phyloP scores from a whole-genome alignment of 2,113 vertebrate genomes.

The Periophthalmus modestus region DNA sequence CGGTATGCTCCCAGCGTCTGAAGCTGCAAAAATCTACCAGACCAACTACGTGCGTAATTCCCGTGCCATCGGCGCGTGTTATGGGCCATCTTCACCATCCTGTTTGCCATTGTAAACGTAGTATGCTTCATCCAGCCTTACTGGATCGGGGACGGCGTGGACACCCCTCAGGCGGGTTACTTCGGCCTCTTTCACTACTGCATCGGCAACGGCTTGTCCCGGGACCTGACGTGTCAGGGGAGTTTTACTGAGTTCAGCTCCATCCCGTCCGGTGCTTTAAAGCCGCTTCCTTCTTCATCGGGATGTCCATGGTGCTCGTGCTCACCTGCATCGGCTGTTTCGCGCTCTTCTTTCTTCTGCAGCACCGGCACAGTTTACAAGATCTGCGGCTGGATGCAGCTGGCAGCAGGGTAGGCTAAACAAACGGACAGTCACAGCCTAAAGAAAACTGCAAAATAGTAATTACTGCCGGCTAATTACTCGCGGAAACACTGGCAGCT shows the following conservation, averaged over 20 bases:
- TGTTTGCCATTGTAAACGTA: constrained; percentile 98
- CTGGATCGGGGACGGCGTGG: constrained; percentile 97
- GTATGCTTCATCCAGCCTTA: constrained; percentile 99
- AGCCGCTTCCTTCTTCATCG: constrained; percentile 97
- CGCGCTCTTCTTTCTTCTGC: constrained; percentile 98
- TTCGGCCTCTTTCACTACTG: constrained; percentile 99
- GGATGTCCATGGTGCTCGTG: constrained; percentile 95
- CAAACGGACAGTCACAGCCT: neutral
- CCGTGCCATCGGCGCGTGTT: constrained; percentile 95
- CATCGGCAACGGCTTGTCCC: constrained; percentile 92
- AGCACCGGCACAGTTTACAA: constrained; percentile 98
- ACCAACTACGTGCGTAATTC: constrained; percentile 99
- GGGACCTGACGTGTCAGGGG: constrained; percentile 92
- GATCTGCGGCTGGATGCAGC: constrained; percentile 99
- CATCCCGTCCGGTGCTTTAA: constrained; percentile 95
- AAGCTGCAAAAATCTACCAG: constrained; percentile 97
- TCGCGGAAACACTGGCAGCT: neutral
- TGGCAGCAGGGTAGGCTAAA: constrained; percentile 90
- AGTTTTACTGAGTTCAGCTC: constrained; percentile 96
- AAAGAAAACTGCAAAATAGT: neutral
- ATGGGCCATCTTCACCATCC: constrained; percentile 99
- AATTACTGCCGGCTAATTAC: neutral
- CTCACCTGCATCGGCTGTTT: constrained; percentile 96
- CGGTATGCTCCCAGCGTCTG: constrained; percentile 91
- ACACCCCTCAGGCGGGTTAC: constrained; percentile 96